phyloP scores from a whole-genome alignment of 2,113 vertebrate species.

The Trichechus manatus region DNA sequence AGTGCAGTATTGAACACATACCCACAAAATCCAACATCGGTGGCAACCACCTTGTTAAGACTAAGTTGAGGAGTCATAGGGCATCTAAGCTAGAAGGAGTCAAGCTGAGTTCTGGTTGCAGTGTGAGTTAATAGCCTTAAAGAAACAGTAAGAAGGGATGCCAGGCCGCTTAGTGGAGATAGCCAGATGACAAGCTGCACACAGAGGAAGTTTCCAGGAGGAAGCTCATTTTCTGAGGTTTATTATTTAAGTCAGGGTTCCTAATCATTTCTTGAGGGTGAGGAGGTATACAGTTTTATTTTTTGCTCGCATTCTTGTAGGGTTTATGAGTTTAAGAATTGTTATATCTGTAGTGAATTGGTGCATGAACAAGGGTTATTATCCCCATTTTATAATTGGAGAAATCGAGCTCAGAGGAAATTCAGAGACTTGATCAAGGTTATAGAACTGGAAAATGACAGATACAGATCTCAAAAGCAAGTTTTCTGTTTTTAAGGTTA shows the following conservation, averaged over 20 bases:
- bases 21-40: not conserved
- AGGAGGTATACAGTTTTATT: not conserved
- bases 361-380: not conserved
- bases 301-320: not conserved
- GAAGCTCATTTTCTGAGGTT: not conserved
- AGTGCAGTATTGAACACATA: not conserved
- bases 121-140: not conserved
- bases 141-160: not conserved
- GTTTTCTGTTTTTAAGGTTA: not conserved
- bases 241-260: not conserved
- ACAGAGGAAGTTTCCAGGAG: not conserved
- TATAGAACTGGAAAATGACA: not conserved
- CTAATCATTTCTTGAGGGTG: not conserved
- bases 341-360: not conserved
- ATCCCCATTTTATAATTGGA: constrained; percentile 27
- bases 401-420: not conserved
- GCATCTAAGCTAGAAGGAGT: not conserved
- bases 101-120: not conserved
- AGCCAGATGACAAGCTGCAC: not conserved
- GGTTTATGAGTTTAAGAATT: not conserved
- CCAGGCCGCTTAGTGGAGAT: fast-evolving
- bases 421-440: constrained; percentile 27
- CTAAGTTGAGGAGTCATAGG: not conserved
- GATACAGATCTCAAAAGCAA: not conserved
- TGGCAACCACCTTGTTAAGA: not conserved